Evolutionary conservation across 1,140 invertebrate genomes (phyloP), one percentile per base, ranked within the genome.

Genomic region (Ips typographus): DNA sequence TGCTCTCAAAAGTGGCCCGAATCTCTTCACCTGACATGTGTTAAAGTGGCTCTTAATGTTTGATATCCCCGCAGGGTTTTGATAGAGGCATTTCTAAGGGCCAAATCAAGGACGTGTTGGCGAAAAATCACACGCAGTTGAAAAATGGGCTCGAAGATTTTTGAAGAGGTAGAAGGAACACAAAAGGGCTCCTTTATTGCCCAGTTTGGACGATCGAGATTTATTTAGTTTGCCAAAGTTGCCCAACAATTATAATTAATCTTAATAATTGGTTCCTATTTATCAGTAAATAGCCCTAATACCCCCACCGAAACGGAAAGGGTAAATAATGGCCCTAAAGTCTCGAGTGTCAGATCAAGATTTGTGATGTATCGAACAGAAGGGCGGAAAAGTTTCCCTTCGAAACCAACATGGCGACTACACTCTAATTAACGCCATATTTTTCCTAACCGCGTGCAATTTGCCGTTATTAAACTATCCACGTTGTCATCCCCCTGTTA

Each of bases 11-110:
- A 36, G 40, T 52, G 65, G 56, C 63, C 65, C 65, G 57, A 67
- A 67, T 67, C 65, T 67, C 65, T 67, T 67, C 65, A 67, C 56
- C 65, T 60, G 65, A 67, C 65, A 67, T 60, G 65, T 67, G 65
- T 59, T 67, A 67, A 60, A 67, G 65, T 67, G 65, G 65, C 65
- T 60, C 65, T 67, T 67, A 67, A 67, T 67, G 65, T 60, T 67
- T 67, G 65, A 67, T 67, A 67, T 51, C 57, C 56, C 40, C 51
- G 64, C 55, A 8, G 64, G 64, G 64, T 57, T 64, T 58, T 66
- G 64, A 66, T 66, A 66, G 56, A 66, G 55, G 64, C 64, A 57
- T 66, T 58, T 66, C 53, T 66, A 66, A 58, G 64, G 64, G 47
- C 40, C 53, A 57, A 58, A 66, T 66, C 62, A 64, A 64, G 62